A percentile compares a stretch with the other conserved stretches of the same genome.
Conservation (phyloP, 2,888 invertebrate genomes). For the Tuta absoluta region DNA sequence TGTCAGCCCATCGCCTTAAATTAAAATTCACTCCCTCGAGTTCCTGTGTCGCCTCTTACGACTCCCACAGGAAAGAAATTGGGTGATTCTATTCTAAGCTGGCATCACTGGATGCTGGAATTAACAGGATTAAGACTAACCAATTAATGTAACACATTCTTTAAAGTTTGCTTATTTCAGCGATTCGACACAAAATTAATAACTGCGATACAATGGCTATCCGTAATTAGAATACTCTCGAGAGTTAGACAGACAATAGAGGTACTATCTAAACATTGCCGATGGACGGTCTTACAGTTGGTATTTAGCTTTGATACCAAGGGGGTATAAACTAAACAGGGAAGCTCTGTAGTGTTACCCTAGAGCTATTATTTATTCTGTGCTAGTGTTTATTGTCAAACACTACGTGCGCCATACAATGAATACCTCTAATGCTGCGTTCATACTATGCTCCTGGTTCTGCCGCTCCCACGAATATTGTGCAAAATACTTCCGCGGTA, state of each 20-base stretch:
- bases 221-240: not conserved
- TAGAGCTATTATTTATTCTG: too few species aligned
- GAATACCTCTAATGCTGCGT: constrained; percentile 24
- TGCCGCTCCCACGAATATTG: too few species aligned
- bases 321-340: constrained; percentile 31
- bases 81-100: too few species aligned
- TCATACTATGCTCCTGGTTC: too few species aligned
- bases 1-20: too few species aligned
- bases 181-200: constrained; percentile 1
- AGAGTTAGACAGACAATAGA: constrained; percentile 6
- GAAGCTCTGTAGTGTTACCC: constrained; percentile 26
- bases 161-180: not conserved
- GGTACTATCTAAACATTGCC: not conserved
- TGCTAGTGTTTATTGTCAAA: constrained; percentile 34
- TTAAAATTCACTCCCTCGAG: too few species aligned
- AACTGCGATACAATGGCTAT: not conserved
- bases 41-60: too few species aligned
- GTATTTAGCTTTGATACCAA: constrained; percentile 29
- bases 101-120: too few species aligned
- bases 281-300: constrained; percentile 21
- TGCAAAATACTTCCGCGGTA: too few species aligned
- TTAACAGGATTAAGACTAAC: too few species aligned
- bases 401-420: constrained; percentile 33
- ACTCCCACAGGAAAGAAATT: too few species aligned
- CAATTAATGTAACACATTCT: not conserved